Base-by-base conservation (phyloP, 1,140 invertebrate species). In the Eulimnadia texana region DNA sequence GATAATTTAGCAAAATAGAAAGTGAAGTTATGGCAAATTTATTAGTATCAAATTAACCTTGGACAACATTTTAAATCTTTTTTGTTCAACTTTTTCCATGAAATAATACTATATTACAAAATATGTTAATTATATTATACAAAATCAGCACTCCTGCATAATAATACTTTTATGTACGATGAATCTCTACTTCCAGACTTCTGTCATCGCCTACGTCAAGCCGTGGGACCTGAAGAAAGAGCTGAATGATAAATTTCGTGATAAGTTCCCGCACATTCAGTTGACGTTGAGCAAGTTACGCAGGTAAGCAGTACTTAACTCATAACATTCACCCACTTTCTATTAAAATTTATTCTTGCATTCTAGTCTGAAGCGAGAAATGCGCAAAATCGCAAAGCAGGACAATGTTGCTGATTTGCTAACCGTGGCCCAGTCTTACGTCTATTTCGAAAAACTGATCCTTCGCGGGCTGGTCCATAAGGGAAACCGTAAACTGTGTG, bases 171-270 rank as follows among this genome's bases (percentile, higher is more conserved):
- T 50, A 3, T 13, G 3, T 50, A 11, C 3, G 33, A 25, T 25
- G 10, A 25, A n/a, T 24, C 16, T 61, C 23, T 52, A 22, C 42
- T 71, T 70, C 60, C 66, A 82, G 81, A 91, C 89, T 11, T 97
- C 93, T 1, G 88, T 97, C 20, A 97, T 97, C 67, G 92, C 97
- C 73, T 97, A 98, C 72, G 92, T 95, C 1, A 85, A 90, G 68
- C 92, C 93, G 24, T 88, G 90, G n/a, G 93, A 96, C 74, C 74
- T 98, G 58, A 98, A 98, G 71, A 95, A 93, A 73, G 94, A 98
- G 76, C 76, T 98, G 0, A 98, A 98, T 75, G 93, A 97, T 69
- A 96, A 97, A 74, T 98, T 98, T 70, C 82, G 83, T 67, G 90
- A 93, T 68, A 92, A 92, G 70, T 98, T 97, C 77, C 94, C 94